Base-by-base conservation (phyloP, 2,797 vertebrate genomes). In the Pampus argenteus region DNA sequence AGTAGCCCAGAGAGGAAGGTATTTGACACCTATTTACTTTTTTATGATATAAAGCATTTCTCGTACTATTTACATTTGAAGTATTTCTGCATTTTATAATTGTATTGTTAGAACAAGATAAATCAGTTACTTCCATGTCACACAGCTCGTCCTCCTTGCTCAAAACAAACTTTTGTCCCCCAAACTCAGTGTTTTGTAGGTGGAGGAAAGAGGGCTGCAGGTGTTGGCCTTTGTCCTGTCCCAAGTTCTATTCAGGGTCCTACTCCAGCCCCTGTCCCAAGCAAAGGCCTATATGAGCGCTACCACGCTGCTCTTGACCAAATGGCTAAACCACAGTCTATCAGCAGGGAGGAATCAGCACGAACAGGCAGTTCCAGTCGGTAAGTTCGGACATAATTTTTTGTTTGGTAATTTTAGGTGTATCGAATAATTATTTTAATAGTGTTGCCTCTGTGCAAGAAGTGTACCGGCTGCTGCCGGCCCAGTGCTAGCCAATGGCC, bases 281-380 rank as follows among this genome's bases (percentile, higher is more conserved):
- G 90, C 76, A 93, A 93, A 90, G 90, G 89, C 84, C 90, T 86
- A 0, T 95, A 95, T 89, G 96, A 97, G 65, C 95, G 95, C 81
- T 94, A 95, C 66, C 94, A 96, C 50, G 92, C 94, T 76, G 91
- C 95, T 69, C 93, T 96, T 87, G 96, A 97, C 78, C 95, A 96
- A 79, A 91, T 95, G 87, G 87, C 94, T 61, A 95, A 94, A 69
- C 94, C 91, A 2, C 83, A 77, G 22, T 71, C 83, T 45, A 92
- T 36, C 52, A 59, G 79, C 71, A 84, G 78, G 44, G 85, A 92
- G 23, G 88, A 57, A 48, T 69, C 82, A 42, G 61, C 75, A 4
- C 84, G 81, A 25, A 76, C 84, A 3, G 78, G 83, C 49, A 83
- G 70, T 74, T 85, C 86, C 18, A 20, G 71, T 42, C 79, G 87